phyloP scores from a whole-genome alignment of 2,888 invertebrate species.

The Phengaris arion region DNA sequence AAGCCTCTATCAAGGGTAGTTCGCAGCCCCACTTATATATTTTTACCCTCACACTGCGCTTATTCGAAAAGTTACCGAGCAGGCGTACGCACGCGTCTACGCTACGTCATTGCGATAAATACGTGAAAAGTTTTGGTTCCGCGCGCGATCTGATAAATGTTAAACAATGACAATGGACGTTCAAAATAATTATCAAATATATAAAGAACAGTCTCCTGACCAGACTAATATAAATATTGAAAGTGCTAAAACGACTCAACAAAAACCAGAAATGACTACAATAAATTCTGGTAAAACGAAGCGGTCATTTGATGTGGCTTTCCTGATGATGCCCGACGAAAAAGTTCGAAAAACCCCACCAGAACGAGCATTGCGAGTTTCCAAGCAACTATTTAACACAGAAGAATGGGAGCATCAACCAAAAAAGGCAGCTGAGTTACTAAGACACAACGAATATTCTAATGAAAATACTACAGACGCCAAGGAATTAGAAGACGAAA shows the following conservation, averaged over 20 bases:
- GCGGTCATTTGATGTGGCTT: slow-evolving; percentile 93
- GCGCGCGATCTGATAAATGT: slow-evolving; percentile 64
- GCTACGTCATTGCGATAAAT: slow-evolving; percentile 62
- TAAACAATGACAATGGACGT: slow-evolving; percentile 86
- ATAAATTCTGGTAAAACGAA: slow-evolving; percentile 78
- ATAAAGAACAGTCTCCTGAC: slow-evolving; percentile 72
- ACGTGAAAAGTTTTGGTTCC: slow-evolving; percentile 70
- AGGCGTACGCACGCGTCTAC: slow-evolving; percentile 69
- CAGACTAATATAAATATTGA: slow-evolving; percentile 68
- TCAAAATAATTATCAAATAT: slow-evolving; percentile 75
- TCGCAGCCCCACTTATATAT: slow-evolving; percentile 76
- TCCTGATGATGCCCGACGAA: slow-evolving; percentile 92
- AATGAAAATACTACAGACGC: slow-evolving; percentile 60
- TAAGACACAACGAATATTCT: slow-evolving; percentile 67
- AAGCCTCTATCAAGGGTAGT: slow-evolving; percentile 72
- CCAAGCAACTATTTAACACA: slow-evolving; percentile 71
- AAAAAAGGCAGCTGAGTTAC: slow-evolving; percentile 66
- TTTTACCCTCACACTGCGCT: slow-evolving; percentile 74
- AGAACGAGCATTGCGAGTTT: slow-evolving; percentile 76
- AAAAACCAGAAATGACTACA: slow-evolving; percentile 64
- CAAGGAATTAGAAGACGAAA: slow-evolving; percentile 69
- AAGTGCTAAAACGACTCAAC: slow-evolving; percentile 73
- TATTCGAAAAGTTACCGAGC: slow-evolving; percentile 68
- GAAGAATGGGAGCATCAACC: slow-evolving; percentile 72
- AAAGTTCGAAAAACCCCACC: slow-evolving; percentile 84